Base-by-base conservation (phyloP, 1,140 invertebrate genomes). In the Scaptomyza graminum region DNA sequence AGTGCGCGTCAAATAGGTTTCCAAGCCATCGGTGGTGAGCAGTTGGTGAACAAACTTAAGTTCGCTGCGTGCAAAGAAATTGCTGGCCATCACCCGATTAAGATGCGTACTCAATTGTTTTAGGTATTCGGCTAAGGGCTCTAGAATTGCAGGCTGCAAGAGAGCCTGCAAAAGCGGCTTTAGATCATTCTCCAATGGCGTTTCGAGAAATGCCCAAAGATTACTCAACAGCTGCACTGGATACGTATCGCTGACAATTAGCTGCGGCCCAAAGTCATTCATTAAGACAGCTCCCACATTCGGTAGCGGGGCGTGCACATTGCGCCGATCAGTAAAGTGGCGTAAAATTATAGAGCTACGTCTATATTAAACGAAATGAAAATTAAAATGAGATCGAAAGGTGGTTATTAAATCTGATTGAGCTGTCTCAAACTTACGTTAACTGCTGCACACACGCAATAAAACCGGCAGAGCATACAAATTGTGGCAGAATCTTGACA, bases 61-160 rank as follows among this genome's bases (percentile, higher is more conserved):
- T 65, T 92, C 91, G 57, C 70, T 78, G 55, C 90, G 89, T 0
- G 84, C 78, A 70, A 84, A 90, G 16, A 91, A 91, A 22, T 91
- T 91, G 15, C 81, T 88, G 28, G 80, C 73, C 61, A 91, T 16
- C 11, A 84, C 64, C 0, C 66, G 71, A 77, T 91, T 91, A 0
- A 90, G 28, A 2, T 55, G 34, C 7, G 47, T 57, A 11, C 76
- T 69, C 2, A 91, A 18, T 18, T 68, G 50, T 1, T 59, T 65
- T 1, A 91, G 46, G 55, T 82, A 91, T 5, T 79, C 69, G 0
- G 74, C 68, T 46, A 91, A 44, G 2, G 79, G 75, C 51, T 90
- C 79, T 11, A 88, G 50, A 12, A 90, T 63, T 0, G 73, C 54
- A 0, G 85, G 78, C 55, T 84, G 64, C 43, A 79, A 66, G 16